phyloP scores from a whole-genome alignment of 2,113 vertebrate species.

The Sciurus niger region DNA sequence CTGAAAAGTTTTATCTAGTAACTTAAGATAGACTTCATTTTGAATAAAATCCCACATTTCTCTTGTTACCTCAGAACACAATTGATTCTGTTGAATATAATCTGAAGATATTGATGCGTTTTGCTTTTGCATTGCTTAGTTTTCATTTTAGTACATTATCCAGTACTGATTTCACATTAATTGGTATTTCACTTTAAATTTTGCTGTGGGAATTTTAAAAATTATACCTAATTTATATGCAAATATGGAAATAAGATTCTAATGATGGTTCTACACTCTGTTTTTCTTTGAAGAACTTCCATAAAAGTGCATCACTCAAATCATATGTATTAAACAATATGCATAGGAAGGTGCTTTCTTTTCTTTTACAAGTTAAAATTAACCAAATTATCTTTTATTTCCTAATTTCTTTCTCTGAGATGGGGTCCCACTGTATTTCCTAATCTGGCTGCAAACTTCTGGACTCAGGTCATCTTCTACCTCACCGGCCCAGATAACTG shows the following conservation, averaged over 20 bases:
- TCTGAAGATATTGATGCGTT: constrained; percentile 32
- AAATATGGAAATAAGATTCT: constrained; percentile 47
- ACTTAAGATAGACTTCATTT: neutral
- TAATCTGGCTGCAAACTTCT: neutral
- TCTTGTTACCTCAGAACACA: neutral
- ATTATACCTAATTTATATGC: constrained; percentile 63
- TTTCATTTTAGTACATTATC: constrained; percentile 11
- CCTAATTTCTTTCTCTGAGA: neutral
- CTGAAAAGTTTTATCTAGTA: constrained; percentile 33
- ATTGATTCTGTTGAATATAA: neutral
- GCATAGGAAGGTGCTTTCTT: neutral
- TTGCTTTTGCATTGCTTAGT: constrained; percentile 40
- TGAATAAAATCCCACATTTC: constrained; percentile 21
- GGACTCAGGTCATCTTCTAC: neutral
- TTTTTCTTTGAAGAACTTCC: neutral
- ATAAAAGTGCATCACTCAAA: neutral
- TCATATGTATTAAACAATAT: neutral
- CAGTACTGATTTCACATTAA: constrained; percentile 49
- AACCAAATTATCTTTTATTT: neutral
- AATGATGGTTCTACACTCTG: neutral
- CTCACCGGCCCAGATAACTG: neutral
- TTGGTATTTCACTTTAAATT: constrained; percentile 61
- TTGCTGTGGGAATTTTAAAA: constrained; percentile 53
- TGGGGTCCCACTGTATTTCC: neutral
- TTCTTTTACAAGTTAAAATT: neutral